phyloP scores from a whole-genome alignment of 2,113 vertebrate genomes.

The Hydrolagus affinis region DNA sequence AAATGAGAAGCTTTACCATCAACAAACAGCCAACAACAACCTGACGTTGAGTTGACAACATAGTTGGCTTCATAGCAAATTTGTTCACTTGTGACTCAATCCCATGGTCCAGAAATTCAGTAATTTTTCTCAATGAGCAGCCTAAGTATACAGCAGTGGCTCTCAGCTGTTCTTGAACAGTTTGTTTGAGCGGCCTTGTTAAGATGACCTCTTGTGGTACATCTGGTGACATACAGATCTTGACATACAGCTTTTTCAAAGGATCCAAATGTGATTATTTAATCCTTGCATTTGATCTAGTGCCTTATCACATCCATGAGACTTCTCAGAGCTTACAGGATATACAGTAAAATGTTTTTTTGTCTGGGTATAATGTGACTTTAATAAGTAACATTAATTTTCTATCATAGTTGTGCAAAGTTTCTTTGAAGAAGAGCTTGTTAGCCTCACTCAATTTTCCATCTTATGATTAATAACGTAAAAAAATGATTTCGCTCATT shows the following conservation, averaged over 20 bases:
- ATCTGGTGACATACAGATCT: neutral
- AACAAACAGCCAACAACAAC: neutral
- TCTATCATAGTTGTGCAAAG: no score
- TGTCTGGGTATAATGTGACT: no score
- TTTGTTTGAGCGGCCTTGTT: neutral
- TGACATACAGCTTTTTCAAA: neutral
- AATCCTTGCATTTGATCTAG: no score
- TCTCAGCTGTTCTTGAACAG: neutral
- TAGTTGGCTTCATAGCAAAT: neutral
- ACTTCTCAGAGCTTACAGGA: no score
- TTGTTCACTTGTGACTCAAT: neutral
- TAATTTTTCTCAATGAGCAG: neutral
- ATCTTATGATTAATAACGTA: neutral
- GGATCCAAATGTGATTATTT: neutral
- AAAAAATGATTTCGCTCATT: neutral
- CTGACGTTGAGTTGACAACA: neutral
- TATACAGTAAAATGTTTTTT: no score
- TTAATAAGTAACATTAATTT: no score
- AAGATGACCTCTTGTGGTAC: neutral
- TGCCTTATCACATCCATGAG: no score
- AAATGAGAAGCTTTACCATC: neutral
- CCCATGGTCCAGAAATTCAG: neutral
- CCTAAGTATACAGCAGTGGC: neutral
- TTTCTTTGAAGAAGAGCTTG: neutral
- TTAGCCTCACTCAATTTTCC: neutral